Conservation (phyloP, 2,888 invertebrate species). For the Anticlea derivata region DNA sequence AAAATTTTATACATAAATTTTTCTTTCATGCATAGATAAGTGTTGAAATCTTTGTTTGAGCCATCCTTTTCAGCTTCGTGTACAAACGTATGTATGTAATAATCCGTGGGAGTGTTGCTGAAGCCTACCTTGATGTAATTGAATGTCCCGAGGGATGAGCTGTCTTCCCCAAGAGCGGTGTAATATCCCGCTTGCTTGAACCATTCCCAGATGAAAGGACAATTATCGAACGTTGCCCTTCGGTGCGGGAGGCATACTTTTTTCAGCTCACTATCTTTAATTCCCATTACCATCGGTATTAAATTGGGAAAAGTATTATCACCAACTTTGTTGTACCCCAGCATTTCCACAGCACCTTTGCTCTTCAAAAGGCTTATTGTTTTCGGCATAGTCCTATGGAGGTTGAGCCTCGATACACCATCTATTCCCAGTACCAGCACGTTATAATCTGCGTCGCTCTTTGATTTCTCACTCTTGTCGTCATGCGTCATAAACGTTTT, state of each 20-base stretch:
- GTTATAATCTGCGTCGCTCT: constrained; percentile 73
- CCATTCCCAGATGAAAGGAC: constrained; percentile 93
- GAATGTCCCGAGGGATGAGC: constrained; percentile 90
- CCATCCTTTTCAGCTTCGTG: constrained; percentile 88
- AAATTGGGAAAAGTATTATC: constrained; percentile 97
- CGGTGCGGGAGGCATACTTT: constrained; percentile 85
- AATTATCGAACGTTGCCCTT: constrained; percentile 88
- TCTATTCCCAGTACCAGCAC: constrained; percentile 93
- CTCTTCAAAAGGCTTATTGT: constrained; percentile 86
- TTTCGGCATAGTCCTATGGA: constrained; percentile 92
- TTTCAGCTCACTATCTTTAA: constrained; percentile 85
- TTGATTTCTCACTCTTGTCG: constrained; percentile 10
- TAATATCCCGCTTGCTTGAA: constrained; percentile 88
- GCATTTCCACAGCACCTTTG: constrained; percentile 88
- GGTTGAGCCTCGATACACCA: constrained; percentile 92
- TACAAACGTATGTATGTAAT: constrained; percentile 91
- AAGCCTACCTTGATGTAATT: constrained; percentile 92
- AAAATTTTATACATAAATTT: constrained; percentile 88
- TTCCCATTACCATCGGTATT: constrained; percentile 91
- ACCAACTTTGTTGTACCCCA: constrained; percentile 96
- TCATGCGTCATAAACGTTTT: constrained; percentile 41
- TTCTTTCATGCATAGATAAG: constrained; percentile 87
- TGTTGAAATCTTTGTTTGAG: constrained; percentile 85
- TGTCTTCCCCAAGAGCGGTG: constrained; percentile 93
- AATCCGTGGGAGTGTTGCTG: constrained; percentile 90